Conservation (phyloP, 2,888 invertebrate species). For the Tryphoninae sp. region DNA sequence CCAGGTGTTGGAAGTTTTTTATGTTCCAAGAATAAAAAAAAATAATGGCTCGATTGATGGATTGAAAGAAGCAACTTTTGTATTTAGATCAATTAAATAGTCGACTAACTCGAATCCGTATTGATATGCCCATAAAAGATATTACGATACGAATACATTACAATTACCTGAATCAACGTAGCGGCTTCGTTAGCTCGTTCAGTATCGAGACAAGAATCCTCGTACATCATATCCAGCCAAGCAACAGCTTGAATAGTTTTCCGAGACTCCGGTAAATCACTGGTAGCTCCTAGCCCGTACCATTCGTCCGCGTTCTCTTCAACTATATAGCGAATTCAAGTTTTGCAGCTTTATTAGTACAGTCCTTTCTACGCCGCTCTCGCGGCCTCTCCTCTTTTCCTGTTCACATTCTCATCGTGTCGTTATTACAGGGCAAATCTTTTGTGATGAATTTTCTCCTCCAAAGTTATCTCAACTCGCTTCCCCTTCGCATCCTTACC, state of each 20-base stretch:
- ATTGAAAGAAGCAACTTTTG: no score
- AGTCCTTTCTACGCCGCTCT: constrained; percentile 15
- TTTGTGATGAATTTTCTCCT: constrained; percentile 55
- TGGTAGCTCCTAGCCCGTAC: constrained; percentile 10
- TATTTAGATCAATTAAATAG: no score
- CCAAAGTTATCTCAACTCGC: constrained; percentile 27
- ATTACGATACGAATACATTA: constrained; percentile 20
- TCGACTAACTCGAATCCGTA: no score
- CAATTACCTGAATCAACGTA: constrained; percentile 72
- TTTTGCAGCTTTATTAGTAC: constrained; percentile 55
- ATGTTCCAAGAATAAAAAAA: no score
- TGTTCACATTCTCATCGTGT: constrained; percentile 23
- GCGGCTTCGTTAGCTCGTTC: constrained; percentile 72
- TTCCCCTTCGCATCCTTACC: constrained; percentile 37
- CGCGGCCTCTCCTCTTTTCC: constrained; percentile 28
- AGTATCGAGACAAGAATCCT: constrained; percentile 69
- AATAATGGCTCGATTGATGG: no score
- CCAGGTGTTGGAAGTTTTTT: no score
- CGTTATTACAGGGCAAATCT: constrained; percentile 55
- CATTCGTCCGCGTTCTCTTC: constrained; percentile 44
- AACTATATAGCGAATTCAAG: constrained; percentile 47
- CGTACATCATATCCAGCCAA: constrained; percentile 74
- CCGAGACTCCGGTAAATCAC: constrained; percentile 58
- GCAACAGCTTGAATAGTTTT: constrained; percentile 72
- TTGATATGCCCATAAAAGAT: constrained; percentile 3